A percentile compares a stretch with the other conserved stretches of the same genome.
Conservation (phyloP, 35 echinoderm and acorn worm species). For the Amphiura filiformis region DNA sequence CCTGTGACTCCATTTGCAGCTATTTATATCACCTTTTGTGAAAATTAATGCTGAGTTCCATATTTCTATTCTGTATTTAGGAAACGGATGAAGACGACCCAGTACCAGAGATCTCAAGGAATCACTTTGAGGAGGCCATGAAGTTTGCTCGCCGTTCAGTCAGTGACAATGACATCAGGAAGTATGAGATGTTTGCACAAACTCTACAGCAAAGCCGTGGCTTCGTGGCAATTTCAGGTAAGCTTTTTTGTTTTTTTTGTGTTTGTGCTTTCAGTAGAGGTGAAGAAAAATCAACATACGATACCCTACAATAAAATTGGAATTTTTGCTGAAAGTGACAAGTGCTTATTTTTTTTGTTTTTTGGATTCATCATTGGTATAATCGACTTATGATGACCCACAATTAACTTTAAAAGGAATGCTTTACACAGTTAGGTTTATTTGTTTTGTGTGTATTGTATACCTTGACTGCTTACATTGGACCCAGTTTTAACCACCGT, state of each 20-base stretch:
- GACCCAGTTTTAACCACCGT: too few relatives aligned
- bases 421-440: neutral
- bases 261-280: neutral
- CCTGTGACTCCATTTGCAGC: too few relatives aligned
- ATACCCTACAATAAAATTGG: neutral
- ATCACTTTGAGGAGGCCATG: conserved; percentile 97
- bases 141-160: conserved; percentile 91
- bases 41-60: too few relatives aligned
- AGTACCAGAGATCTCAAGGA: conserved; percentile 80
- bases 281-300: neutral
- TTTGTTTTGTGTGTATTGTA: too few relatives aligned
- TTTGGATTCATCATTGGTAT: too few relatives aligned
- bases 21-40: too few relatives aligned
- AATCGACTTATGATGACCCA: too few relatives aligned
- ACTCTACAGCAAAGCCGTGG: conserved; percentile 94
- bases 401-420: neutral
- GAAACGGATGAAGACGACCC: conserved; percentile 96
- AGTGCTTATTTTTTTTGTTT: too few relatives aligned
- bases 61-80: too few relatives aligned
- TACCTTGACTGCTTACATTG: too few relatives aligned
- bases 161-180: conserved; percentile 96
- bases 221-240: conserved; percentile 79
- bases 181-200: conserved; percentile 99
- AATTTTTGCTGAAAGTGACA: neutral
- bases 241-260: neutral